Evolutionary conservation across 2,797 vertebrate species (phyloP).

Genomic region (Eulemur mongoz): DNA sequence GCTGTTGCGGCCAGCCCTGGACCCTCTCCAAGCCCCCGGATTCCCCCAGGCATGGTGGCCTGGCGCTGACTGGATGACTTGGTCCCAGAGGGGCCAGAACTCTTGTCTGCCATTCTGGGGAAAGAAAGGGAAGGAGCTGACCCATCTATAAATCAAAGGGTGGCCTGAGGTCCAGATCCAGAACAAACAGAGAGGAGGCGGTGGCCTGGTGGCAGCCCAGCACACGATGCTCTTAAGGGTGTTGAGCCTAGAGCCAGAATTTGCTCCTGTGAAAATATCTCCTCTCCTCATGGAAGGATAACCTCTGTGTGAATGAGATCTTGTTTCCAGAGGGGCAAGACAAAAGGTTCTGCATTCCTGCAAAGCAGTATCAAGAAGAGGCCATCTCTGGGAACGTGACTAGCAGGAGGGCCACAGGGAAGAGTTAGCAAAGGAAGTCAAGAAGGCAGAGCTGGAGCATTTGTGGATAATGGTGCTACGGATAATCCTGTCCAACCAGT

Average conservation of each 20-base stretch:
- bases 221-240: fast-evolving
- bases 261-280: not conserved
- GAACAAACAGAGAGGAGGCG: not conserved
- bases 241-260: not conserved
- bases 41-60: slow-evolving; percentile 27
- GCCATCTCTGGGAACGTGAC: not conserved
- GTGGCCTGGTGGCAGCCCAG: not conserved
- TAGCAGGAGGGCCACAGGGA: not conserved
- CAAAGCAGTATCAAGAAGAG: not conserved
- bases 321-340: not conserved
- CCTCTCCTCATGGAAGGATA: not conserved
- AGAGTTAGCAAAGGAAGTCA: not conserved
- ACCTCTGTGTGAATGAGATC: not conserved
- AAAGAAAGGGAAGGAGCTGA: not conserved
- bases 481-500: not conserved
- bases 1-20: not conserved
- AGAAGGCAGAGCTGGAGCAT: not conserved
- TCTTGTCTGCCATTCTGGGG: not conserved
- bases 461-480: not conserved
- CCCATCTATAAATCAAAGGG: not conserved
- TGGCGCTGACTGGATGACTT: not conserved
- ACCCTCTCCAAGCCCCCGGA: slow-evolving; percentile 6
- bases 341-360: not conserved
- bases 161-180: not conserved
- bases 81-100: not conserved